A percentile compares a stretch with the other conserved stretches of the same genome.
Evolutionary conservation across 2,888 invertebrate genomes (phyloP).

Genomic region (Onthophagus sagittarius): DNA sequence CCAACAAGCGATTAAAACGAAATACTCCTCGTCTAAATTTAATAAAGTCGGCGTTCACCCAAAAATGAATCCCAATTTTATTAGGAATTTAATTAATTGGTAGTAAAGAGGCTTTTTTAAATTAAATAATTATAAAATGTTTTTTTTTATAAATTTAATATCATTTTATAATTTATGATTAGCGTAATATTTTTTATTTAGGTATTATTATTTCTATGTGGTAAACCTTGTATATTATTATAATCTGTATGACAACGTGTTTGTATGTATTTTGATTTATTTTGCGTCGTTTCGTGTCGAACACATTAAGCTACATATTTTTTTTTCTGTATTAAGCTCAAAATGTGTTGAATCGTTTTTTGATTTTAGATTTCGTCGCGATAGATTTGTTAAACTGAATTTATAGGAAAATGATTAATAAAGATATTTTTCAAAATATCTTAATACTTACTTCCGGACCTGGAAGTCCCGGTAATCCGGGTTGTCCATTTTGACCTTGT

Average conservation of each 20-base stretch:
- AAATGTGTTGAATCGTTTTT: no score
- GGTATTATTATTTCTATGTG: no score
- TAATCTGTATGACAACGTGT: no score
- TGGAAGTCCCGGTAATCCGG: slow-evolving; percentile 58
- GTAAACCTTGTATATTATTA: no score
- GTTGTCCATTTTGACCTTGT: slow-evolving; percentile 57
- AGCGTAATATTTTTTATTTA: no score
- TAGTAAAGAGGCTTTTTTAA: background rate
- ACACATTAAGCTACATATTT: no score
- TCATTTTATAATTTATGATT: background rate
- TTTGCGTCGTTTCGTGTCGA: no score
- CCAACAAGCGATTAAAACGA: slow-evolving; percentile 65
- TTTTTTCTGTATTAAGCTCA: no score
- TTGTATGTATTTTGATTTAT: no score
- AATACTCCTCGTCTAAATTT: slow-evolving; percentile 59
- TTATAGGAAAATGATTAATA: background rate
- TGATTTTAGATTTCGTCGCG: no score
- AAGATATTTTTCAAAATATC: background rate
- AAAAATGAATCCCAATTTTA: slow-evolving; percentile 54
- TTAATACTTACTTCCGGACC: slow-evolving; percentile 53
- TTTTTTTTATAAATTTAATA: background rate
- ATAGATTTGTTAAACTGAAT: no score
- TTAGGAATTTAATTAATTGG: slow-evolving; percentile 33
- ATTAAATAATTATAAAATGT: slow-evolving; percentile 3
- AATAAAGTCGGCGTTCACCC: slow-evolving; percentile 63